phyloP scores from a whole-genome alignment of 2,113 vertebrate genomes.

The Myiopsitta monachus region DNA sequence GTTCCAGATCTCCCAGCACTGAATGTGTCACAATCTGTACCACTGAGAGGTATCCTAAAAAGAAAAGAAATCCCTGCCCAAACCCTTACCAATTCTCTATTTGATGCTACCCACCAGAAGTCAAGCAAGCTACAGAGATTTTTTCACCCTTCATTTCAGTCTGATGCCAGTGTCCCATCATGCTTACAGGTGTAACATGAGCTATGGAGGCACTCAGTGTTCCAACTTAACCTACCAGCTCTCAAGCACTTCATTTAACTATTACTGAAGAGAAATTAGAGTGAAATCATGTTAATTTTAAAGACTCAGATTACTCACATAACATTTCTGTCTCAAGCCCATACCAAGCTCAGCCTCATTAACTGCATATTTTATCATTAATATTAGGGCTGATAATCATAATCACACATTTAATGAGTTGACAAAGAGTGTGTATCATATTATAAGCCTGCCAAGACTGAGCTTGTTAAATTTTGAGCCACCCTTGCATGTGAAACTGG shows the following conservation, averaged over 20 bases:
- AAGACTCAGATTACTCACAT: neutral
- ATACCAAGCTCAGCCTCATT: slow-evolving; percentile 25
- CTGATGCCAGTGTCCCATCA: neutral
- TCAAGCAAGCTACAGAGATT: neutral
- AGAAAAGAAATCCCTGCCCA: neutral
- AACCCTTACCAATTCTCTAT: neutral
- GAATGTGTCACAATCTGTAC: too few relatives aligned
- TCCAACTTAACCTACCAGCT: neutral
- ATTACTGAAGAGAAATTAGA: neutral
- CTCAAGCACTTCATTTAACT: neutral
- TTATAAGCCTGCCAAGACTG: slow-evolving; percentile 33
- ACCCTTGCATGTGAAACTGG: neutral
- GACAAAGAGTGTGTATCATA: neutral
- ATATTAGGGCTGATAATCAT: slow-evolving; percentile 43
- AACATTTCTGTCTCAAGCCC: neutral
- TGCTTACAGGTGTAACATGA: fast-evolving
- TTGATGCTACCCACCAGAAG: neutral
- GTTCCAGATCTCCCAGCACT: neutral
- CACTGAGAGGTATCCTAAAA: neutral
- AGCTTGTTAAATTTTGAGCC: slow-evolving; percentile 44
- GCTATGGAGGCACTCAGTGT: neutral
- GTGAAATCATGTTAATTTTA: neutral
- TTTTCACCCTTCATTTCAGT: neutral
- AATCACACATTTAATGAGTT: slow-evolving; percentile 46
- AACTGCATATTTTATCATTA: slow-evolving; percentile 54